Percentiles rank a stretch among this genome's conserved stretches.
phyloP scores from a whole-genome alignment of 2,113 vertebrate species.

The Excalfactoria chinensis region DNA sequence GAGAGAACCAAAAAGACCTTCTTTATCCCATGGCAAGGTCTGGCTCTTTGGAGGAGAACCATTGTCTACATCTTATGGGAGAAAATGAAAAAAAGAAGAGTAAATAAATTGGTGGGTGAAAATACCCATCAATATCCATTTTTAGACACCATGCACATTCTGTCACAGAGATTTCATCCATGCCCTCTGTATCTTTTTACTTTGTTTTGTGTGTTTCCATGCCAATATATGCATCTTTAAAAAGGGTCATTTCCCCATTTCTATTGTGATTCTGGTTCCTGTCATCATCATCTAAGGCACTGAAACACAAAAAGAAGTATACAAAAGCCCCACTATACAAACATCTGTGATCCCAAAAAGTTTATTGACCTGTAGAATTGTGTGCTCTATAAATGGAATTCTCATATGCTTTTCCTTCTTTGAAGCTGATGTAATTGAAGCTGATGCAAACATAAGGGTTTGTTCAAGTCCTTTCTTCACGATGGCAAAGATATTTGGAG shows the following conservation, averaged over 20 bases:
- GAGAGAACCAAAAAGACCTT: not conserved
- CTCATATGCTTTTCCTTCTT: not conserved
- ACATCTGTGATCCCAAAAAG: not conserved
- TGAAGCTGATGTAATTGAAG: not conserved
- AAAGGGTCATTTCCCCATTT: not conserved
- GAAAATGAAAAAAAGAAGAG: not conserved
- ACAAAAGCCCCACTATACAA: not conserved
- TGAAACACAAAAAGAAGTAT: not conserved
- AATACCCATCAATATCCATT: not conserved
- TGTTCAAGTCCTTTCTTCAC: not conserved
- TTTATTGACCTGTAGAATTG: not conserved
- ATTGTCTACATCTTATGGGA: not conserved
- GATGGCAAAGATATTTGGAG: not conserved
- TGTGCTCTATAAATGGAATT: not conserved
- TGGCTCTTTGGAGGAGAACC: not conserved
- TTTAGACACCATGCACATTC: not conserved
- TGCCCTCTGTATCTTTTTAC: not conserved
- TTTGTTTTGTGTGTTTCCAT: not conserved
- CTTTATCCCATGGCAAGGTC: not conserved
- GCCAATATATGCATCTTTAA: not conserved
- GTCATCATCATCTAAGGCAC: not conserved
- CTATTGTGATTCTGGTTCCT: not conserved
- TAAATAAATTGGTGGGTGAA: not conserved
- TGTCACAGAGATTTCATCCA: not conserved
- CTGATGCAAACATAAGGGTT: not conserved